Evolutionary conservation across 2,888 invertebrate genomes (phyloP).

Genomic region (Pyrrhosoma nymphula): DNA sequence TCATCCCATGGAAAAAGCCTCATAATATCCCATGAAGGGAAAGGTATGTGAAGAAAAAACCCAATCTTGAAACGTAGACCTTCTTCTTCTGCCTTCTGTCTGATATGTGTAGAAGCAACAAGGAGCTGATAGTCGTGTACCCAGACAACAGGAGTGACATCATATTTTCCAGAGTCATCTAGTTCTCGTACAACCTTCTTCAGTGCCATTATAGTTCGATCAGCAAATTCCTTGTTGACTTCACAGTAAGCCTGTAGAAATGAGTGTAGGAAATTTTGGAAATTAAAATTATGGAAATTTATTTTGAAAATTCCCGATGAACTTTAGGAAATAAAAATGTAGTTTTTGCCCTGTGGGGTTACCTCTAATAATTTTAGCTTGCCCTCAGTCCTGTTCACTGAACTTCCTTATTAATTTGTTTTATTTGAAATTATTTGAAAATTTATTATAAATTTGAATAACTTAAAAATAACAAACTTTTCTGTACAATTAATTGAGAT

Average conservation of each 20-base stretch:
- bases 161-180: conserved; percentile 78
- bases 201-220: conserved; percentile 86
- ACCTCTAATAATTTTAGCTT: no score
- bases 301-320: no score
- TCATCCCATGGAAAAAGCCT: conserved; percentile 95
- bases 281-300: no score
- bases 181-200: conserved; percentile 79
- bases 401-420: no score
- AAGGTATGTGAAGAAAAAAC: conserved; percentile 97
- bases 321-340: no score
- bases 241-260: conserved; percentile 84
- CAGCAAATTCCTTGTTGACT: conserved; percentile 91
- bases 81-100: conserved; percentile 90
- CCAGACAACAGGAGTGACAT: conserved; percentile 89
- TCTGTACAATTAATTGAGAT: no score
- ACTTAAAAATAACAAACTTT: no score
- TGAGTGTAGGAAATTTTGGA: conserved; percentile 7
- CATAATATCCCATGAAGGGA: conserved; percentile 96
- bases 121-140: conserved; percentile 97
- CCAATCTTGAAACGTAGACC: conserved; percentile 89
- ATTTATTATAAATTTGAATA: no score
- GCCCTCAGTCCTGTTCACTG: no score
- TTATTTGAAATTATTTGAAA: no score
- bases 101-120: conserved; percentile 94
- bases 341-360: no score